Base-by-base conservation (phyloP, 2,888 invertebrate species). In the Megamerina dolium region DNA sequence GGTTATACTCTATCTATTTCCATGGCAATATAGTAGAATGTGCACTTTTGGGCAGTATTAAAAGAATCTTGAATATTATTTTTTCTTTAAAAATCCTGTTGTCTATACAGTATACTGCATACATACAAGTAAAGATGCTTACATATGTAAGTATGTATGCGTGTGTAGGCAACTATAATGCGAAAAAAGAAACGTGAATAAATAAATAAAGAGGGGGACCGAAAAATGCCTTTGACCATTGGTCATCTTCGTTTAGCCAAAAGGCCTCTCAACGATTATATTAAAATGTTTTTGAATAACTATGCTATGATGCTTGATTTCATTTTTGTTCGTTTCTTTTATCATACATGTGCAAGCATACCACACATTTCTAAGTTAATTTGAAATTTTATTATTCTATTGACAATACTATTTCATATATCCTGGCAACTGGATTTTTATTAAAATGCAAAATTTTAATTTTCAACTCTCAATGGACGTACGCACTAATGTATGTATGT, bases 241-340 rank as follows among this genome's bases (percentile, higher is more conserved):
- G 3, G 10, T 27, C 5, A 13, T n/a, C 23, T 36, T 8, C 13
- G n/a, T 14, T 21, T 37, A 13, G 29, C 14, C 31, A 17, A 16
- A 16, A 2, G 18, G 31, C 23, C 30, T 19, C 16, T 39, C n/a
- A 21, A n/a, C 16, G 5, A 27, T 27, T 37, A 27, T 37, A 37
- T 37, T 37, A 37, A 37, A 26, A 37, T 27, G 26, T 26, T 29
- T 37, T 3, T 19, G 10, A 17, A 9, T 13, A 27, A 37, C 37
- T 37, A 16, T 27, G 12, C 19, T 23, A 23, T 32, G 20, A n/a
- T n/a, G n/a, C n/a, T n/a, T n/a, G n/a, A n/a, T n/a, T n/a, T n/a
- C n/a, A n/a, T 5, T 32, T 19, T 23, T 32, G 23, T 32, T 20
- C 12, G 26, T 32, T 39, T 31, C 32, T 32, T 32, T 16, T 10